A percentile compares a stretch with the other conserved stretches of the same genome.
These are phyloP conservation scores for Raphicerus campestris DNA, from an alignment of 2,113 vertebrate species.

Conservation along the genomic window DNA sequence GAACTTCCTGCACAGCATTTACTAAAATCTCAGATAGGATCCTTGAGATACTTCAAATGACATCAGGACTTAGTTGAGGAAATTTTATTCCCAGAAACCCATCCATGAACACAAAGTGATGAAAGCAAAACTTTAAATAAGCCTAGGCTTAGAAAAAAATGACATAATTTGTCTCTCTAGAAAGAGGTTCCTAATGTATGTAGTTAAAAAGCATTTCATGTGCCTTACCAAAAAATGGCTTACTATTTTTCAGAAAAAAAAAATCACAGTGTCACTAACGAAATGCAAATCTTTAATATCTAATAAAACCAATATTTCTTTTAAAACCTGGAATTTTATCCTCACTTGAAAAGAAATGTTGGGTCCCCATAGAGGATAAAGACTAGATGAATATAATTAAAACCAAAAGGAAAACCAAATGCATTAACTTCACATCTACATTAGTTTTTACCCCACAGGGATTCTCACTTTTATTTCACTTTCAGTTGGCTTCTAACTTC, in stretches of 20 bases:
- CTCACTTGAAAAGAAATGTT: background rate
- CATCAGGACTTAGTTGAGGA: background rate
- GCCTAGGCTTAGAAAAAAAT: background rate
- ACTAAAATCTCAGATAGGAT: background rate
- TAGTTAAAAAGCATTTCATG: background rate
- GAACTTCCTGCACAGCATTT: background rate
- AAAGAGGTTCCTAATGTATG: background rate
- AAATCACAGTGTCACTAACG: background rate
- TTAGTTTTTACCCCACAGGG: background rate
- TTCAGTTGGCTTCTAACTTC: background rate
- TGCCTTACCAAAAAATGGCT: background rate
- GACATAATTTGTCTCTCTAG: background rate
- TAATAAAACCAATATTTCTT: background rate
- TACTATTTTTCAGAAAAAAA: background rate
- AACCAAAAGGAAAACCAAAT: background rate
- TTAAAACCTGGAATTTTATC: background rate
- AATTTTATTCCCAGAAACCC: background rate
- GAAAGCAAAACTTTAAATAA: background rate
- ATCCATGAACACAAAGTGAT: background rate
- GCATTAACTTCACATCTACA: background rate
- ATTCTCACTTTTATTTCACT: background rate
- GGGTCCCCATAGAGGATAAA: background rate
- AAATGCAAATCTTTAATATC: background rate
- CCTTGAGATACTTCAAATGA: background rate
- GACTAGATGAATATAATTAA: slow-evolving; percentile 18